Evolutionary conservation across 2,113 vertebrate species (phyloP).

Genomic region (Macroglossus sobrinus): DNA sequence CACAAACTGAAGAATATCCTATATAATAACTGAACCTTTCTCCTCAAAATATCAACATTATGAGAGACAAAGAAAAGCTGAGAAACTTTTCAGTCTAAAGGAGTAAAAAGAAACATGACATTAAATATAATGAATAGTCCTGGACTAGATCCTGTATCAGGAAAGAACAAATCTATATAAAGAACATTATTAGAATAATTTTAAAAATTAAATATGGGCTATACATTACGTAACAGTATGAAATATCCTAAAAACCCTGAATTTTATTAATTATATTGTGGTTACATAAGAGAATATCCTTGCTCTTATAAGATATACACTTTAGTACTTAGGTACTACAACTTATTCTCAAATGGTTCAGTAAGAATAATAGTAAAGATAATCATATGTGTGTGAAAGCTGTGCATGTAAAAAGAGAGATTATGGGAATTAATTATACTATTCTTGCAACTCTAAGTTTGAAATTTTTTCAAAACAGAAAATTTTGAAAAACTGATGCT

Average conservation of each 20-base stretch:
- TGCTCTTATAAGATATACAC: not conserved
- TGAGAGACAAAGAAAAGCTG: not conserved
- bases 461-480: slow-evolving; percentile 13
- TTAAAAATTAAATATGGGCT: not conserved
- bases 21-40: not conserved
- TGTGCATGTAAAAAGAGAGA: not conserved
- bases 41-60: not conserved
- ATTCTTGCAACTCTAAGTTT: not conserved
- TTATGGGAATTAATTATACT: not conserved
- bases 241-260: not conserved
- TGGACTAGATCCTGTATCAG: not conserved
- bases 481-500: not conserved
- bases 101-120: not conserved
- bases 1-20: not conserved
- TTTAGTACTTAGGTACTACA: not conserved
- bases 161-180: not conserved
- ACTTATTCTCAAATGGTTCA: not conserved
- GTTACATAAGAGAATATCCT: not conserved
- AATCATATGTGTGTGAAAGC: not conserved
- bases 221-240: not conserved
- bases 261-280: not conserved
- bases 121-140: not conserved
- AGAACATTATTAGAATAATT: not conserved
- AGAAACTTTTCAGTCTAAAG: slow-evolving; percentile 1
- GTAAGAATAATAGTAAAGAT: not conserved